Conservation (phyloP, 2,888 invertebrate genomes). For the Chrysolina americana region DNA sequence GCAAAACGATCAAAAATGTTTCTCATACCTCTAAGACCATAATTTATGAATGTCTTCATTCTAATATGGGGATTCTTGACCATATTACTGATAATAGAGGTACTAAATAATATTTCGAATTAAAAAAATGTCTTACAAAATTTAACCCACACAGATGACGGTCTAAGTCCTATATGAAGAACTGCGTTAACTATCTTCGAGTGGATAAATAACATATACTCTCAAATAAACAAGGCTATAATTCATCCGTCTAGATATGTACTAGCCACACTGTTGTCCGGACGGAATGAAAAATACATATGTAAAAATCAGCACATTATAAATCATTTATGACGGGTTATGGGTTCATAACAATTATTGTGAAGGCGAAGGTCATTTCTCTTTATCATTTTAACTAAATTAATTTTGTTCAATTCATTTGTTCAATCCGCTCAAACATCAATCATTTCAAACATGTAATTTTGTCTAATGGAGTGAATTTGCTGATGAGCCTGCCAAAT, state of each 20-base stretch:
- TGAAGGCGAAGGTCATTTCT: neutral
- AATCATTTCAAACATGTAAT: no score
- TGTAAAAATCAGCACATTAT: constrained; percentile 53
- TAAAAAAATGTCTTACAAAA: neutral
- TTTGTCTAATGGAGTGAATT: no score
- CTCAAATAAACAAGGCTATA: constrained; percentile 32
- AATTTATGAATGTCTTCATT: neutral
- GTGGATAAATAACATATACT: constrained; percentile 35
- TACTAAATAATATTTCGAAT: neutral
- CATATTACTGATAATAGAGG: neutral
- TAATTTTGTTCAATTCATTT: no score
- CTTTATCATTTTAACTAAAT: no score
- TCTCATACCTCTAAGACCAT: neutral
- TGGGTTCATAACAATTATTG: constrained; percentile 34
- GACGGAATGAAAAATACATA: constrained; percentile 42
- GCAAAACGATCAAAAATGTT: no score
- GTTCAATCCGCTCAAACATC: no score
- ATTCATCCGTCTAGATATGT: constrained; percentile 31
- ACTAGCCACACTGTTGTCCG: constrained; percentile 38
- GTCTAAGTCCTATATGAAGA: neutral
- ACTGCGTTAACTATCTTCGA: constrained; percentile 14
- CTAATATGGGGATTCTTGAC: neutral
- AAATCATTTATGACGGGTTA: constrained; percentile 45
- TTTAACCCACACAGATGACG: constrained; percentile 3
- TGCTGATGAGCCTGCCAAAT: no score